Percentiles rank a stretch among this genome's conserved stretches.
phyloP scores from a whole-genome alignment of 2,797 vertebrate genomes.

The Diplodus puntazzo region DNA sequence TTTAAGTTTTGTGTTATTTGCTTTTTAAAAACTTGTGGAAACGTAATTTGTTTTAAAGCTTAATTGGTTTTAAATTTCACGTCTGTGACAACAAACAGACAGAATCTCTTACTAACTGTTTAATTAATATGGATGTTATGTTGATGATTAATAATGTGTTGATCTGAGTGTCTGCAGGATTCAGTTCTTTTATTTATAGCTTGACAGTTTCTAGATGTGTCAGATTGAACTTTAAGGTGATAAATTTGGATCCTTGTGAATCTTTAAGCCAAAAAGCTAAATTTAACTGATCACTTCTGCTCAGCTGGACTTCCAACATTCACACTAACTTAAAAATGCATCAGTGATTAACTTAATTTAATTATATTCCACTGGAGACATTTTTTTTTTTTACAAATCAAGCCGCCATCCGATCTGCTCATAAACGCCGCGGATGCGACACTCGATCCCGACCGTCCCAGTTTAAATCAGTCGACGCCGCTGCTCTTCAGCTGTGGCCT shows the following conservation, averaged over 20 bases:
- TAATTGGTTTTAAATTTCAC: not conserved
- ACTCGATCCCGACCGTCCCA: slow-evolving; percentile 63
- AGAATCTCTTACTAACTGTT: not conserved
- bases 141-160: not conserved
- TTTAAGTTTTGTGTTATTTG: not conserved
- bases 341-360: not conserved
- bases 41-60: not conserved
- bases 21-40: not conserved
- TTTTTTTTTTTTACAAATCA: slow-evolving; percentile 10
- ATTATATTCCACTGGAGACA: not conserved
- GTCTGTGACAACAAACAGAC: not conserved
- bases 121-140: not conserved
- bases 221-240: not conserved
- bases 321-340: not conserved
- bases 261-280: not conserved
- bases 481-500: slow-evolving; percentile 73
- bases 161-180: not conserved
- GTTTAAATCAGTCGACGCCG: slow-evolving; percentile 70
- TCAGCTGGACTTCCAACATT: not conserved
- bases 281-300: not conserved
- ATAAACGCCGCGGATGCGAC: slow-evolving; percentile 1
- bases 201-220: not conserved
- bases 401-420: not conserved
- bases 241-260: not conserved
- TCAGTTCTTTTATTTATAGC: not conserved